Evolutionary conservation across 2,797 vertebrate genomes (phyloP).

Genomic region (Carcharodon carcharias): DNA sequence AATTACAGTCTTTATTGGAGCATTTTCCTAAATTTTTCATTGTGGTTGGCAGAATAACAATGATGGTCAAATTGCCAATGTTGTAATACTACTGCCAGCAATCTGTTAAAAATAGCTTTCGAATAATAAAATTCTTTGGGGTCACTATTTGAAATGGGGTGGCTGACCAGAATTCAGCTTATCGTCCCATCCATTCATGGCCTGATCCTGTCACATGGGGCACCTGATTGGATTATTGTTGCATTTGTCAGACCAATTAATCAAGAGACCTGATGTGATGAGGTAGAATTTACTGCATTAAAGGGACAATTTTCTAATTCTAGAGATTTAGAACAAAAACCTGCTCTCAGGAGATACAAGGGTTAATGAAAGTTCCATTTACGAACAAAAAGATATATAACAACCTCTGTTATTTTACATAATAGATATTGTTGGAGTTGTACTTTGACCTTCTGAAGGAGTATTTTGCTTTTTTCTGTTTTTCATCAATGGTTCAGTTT

Average conservation of each 20-base stretch:
- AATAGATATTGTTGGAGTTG: neutral
- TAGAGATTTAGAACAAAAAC: neutral
- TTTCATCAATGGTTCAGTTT: neutral
- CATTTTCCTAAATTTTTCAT: neutral
- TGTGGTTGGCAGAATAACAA: neutral
- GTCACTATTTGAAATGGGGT: constrained; percentile 5
- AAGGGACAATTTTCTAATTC: neutral
- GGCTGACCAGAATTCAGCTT: neutral
- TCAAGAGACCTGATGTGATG: neutral
- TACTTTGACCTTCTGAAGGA: neutral
- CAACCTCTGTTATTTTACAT: neutral
- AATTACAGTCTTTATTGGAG: neutral
- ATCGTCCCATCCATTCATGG: neutral
- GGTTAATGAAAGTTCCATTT: neutral
- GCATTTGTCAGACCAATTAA: neutral
- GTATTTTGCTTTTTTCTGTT: neutral
- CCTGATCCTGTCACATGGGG: neutral
- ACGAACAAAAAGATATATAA: neutral
- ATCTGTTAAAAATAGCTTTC: neutral
- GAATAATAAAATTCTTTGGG: neutral
- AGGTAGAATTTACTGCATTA: neutral
- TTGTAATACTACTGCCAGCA: neutral
- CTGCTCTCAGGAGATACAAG: neutral
- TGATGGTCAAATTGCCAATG: neutral
- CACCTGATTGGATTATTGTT: neutral